phyloP scores from a whole-genome alignment of 2,888 invertebrate species.

The Stratiomys singularior region DNA sequence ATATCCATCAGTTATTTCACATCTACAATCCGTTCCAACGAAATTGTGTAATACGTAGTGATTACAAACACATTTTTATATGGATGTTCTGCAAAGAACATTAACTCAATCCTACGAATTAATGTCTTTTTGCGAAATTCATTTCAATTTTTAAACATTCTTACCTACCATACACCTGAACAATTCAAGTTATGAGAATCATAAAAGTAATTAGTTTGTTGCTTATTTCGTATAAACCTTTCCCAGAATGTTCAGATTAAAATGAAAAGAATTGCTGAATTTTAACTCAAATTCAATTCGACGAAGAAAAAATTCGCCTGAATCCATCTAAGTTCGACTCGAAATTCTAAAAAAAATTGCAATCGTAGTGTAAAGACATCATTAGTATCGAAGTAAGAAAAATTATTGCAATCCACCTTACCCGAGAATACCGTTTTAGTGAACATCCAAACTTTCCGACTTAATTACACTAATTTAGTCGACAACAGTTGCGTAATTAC shows the following conservation, averaged over 20 bases:
- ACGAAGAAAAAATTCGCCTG: not conserved
- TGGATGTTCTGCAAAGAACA: no score
- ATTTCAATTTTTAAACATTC: no score
- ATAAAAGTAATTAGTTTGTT: no score
- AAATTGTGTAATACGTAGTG: no score
- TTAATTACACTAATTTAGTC: conserved; percentile 31
- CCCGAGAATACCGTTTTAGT: conserved; percentile 16
- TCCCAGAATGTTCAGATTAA: not conserved
- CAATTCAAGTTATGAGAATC: no score
- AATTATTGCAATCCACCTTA: not conserved
- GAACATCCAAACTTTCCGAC: conserved; percentile 2
- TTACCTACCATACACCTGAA: no score
- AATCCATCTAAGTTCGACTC: not conserved
- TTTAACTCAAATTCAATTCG: not conserved
- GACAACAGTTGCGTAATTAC: conserved; percentile 13
- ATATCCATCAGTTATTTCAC: no score
- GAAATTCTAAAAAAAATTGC: not conserved
- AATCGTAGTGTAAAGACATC: not conserved
- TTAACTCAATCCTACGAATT: no score
- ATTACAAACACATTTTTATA: no score
- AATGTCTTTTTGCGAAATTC: no score
- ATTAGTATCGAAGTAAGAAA: not conserved
- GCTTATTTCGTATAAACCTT: no score
- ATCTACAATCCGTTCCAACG: no score
- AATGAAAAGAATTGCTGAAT: not conserved